These are phyloP conservation scores for Protonibea diacanthus DNA, from an alignment of 2,797 vertebrate genomes.

Conservation along the genomic window DNA sequence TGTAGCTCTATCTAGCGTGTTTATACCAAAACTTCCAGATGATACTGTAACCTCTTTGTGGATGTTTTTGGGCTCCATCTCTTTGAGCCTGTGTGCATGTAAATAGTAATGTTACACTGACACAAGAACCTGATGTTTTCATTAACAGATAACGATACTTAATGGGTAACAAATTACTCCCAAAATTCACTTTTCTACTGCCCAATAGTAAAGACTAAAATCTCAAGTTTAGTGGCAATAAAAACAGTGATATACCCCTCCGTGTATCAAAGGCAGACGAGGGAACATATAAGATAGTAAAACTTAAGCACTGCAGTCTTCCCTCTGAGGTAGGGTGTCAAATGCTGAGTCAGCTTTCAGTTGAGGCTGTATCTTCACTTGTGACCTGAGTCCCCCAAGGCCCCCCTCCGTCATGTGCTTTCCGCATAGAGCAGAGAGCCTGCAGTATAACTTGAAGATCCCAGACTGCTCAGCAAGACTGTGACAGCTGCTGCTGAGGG, in stretches of 20 bases:
- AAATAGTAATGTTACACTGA: slow-evolving; percentile 38
- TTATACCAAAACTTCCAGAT: slow-evolving; percentile 54
- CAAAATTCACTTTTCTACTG: slow-evolving; percentile 2
- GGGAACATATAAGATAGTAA: not conserved
- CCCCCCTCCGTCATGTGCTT: slow-evolving; percentile 43
- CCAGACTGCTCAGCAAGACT: not conserved
- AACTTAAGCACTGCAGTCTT: not conserved
- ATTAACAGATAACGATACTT: not conserved
- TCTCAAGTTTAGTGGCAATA: not conserved
- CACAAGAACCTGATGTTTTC: not conserved
- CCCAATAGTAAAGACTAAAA: not conserved
- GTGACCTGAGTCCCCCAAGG: slow-evolving; percentile 49
- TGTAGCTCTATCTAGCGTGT: slow-evolving; percentile 32
- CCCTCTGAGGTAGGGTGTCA: not conserved
- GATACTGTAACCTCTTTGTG: slow-evolving; percentile 14
- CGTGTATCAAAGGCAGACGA: not conserved
- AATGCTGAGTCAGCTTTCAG: slow-evolving; percentile 15
- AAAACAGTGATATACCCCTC: not conserved
- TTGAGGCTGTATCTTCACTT: slow-evolving; percentile 44
- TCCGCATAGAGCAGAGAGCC: slow-evolving; percentile 39
- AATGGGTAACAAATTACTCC: not conserved
- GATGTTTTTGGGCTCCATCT: slow-evolving; percentile 33
- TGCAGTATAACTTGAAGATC: slow-evolving; percentile 24
- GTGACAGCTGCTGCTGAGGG: not conserved
- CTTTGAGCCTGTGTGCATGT: slow-evolving; percentile 53